A percentile compares a stretch with the other conserved stretches of the same genome.
phyloP scores from a whole-genome alignment of 2,797 vertebrate species.

The Xenops minutus region DNA sequence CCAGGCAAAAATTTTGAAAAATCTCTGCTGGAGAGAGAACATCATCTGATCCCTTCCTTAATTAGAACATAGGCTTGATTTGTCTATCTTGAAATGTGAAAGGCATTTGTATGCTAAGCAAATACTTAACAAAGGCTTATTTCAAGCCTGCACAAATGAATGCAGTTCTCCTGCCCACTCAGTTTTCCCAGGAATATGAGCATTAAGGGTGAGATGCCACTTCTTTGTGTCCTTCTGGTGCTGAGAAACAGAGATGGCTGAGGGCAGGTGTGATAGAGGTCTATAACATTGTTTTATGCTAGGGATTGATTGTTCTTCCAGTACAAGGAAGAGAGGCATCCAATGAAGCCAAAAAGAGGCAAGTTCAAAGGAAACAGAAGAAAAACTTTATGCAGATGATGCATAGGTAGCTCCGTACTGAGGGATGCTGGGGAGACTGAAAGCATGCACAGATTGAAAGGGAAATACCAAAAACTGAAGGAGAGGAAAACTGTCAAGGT shows the following conservation, averaged over 20 bases:
- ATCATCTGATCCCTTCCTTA: slow-evolving; percentile 11
- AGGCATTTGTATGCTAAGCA: slow-evolving; percentile 21
- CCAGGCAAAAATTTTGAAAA: neutral
- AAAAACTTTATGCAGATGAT: neutral
- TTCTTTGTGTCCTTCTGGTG: neutral
- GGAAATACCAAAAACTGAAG: accelerated
- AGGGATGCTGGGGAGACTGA: neutral
- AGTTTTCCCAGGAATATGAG: neutral
- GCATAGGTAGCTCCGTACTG: neutral
- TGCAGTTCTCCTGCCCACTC: neutral
- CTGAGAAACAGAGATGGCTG: neutral
- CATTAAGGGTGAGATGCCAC: neutral
- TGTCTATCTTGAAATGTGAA: neutral
- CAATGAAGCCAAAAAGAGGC: neutral
- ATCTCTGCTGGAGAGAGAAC: neutral
- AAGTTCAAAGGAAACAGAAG: neutral
- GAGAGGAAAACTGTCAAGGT: neutral
- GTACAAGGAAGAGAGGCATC: neutral
- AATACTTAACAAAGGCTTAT: neutral
- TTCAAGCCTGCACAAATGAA: neutral
- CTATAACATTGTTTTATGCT: neutral
- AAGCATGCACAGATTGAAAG: neutral
- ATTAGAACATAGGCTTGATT: neutral
- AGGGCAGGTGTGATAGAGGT: neutral
- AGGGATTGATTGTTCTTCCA: neutral